Conservation (phyloP, 2,113 vertebrate genomes). For the Marcusenius ussheri region DNA sequence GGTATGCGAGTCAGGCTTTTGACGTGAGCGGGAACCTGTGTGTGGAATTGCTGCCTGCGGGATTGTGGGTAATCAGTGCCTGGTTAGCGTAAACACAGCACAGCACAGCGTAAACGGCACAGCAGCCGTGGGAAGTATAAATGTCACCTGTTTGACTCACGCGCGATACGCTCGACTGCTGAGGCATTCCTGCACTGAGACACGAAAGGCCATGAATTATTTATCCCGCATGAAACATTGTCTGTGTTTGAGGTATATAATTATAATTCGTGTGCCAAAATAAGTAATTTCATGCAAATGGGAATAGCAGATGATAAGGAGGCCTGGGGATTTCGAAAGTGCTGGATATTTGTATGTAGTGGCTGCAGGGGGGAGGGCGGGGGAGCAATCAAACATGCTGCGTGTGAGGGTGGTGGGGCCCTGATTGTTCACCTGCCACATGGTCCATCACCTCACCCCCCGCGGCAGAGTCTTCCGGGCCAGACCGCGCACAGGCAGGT, state of each 20-base stretch:
- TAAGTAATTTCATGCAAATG: conserved; percentile 4
- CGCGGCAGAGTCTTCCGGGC: background rate
- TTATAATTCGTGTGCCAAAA: conserved; percentile 8
- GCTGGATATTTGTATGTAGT: conserved; percentile 4
- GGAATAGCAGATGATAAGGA: conserved; percentile 2
- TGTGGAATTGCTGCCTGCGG: background rate
- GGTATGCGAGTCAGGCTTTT: background rate
- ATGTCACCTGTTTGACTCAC: conserved; percentile 12
- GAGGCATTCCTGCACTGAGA: background rate
- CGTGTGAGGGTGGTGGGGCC: background rate
- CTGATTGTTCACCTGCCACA: background rate
- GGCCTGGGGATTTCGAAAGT: background rate
- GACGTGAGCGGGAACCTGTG: background rate
- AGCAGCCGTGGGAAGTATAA: background rate
- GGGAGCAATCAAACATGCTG: background rate
- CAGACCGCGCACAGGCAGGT: background rate
- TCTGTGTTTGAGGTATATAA: background rate
- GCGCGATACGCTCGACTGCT: background rate
- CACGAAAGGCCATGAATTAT: background rate
- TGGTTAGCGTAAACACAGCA: background rate
- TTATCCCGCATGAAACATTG: background rate
- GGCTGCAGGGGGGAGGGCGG: background rate
- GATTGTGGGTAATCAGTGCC: background rate
- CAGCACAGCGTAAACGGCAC: background rate
- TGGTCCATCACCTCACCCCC: background rate